Evolutionary conservation across 2,797 vertebrate genomes (phyloP), one percentile per base, ranked within the genome.

Genomic region (Sardinella longiceps): DNA sequence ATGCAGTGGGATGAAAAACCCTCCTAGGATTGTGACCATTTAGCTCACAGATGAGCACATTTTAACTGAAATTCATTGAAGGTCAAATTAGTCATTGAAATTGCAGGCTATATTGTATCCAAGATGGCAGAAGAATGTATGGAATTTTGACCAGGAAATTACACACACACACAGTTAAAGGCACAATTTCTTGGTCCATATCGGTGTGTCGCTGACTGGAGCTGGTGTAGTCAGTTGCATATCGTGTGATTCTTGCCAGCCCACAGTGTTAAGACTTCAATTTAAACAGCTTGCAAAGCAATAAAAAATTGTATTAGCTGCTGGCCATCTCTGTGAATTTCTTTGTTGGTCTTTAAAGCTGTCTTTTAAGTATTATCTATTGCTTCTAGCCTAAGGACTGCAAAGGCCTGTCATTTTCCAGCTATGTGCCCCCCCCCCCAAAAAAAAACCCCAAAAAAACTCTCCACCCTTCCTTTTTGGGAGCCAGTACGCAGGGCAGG

Each of bases 371-470:
- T 33, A 74, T 28, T 74, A 20, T 37, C 14, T 33, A 37, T n/a
- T n/a, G 30, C 15, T 37, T 74, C 14, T 39, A 74, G 30, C 66
- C 10, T 18, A 33, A 37, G 30, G 66, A 74, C 86, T 87, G 30
- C 30, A 37, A 33, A 37, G 30, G 30, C 20, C 30, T 74, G 18
- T 14, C 30, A 37, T 33, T 9, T 3, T 74, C 4, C 66, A 28
- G 25, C 25, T 63, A 30, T 11, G 10, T 12, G 0, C 25, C 60
- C 10, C 25, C 60, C 25, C 23, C 1, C n/a, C n/a, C 63, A 15
- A 7, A 30, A 7, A 30, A 1, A 9, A 3, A 70, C 30, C 2
- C 63, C 63, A 66, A n/a, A n/a, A n/a, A n/a, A n/a, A n/a, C n/a
- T 28, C 9, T 28, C 12, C 28, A 30, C 25, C 33, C 63, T 1